Conservation (phyloP, 2,797 vertebrate species). For the Neoniphon sammara region DNA sequence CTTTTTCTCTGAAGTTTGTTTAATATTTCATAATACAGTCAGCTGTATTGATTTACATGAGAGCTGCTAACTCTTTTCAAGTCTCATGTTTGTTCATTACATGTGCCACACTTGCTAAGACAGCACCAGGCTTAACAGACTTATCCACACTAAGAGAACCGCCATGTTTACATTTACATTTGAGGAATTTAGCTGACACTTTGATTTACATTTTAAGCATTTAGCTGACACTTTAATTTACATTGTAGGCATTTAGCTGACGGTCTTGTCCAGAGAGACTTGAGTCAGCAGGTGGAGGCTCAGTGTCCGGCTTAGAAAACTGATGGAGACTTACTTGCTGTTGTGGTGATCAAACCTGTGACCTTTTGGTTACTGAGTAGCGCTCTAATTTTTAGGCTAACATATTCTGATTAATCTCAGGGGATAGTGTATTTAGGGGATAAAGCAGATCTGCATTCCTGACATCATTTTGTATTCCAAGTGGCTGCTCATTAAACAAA, state of each 20-base stretch:
- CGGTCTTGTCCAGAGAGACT: slow-evolving; percentile 16
- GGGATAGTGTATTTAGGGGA: neutral
- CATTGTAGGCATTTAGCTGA: slow-evolving; percentile 31
- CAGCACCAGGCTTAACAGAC: neutral
- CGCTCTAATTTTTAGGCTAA: too few relatives aligned
- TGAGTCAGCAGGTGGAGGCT: slow-evolving; percentile 27
- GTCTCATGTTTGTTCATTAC: neutral
- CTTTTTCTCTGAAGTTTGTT: neutral
- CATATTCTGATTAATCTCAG: neutral
- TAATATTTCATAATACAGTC: neutral
- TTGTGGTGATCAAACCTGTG: neutral
- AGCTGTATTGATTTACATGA: neutral
- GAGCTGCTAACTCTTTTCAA: neutral
- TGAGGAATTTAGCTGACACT: neutral
- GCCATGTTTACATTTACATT: neutral
- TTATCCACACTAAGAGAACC: neutral
- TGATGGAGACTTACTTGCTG: neutral
- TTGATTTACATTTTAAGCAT: neutral
- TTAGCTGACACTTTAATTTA: neutral
- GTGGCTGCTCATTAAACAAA: neutral
- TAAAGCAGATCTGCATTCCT: neutral
- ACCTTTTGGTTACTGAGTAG: neutral
- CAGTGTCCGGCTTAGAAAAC: slow-evolving; percentile 1
- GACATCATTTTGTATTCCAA: neutral
- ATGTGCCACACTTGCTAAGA: neutral